Conservation (phyloP, 2,797 vertebrate genomes). For the Poeciliopsis presidionis region DNA sequence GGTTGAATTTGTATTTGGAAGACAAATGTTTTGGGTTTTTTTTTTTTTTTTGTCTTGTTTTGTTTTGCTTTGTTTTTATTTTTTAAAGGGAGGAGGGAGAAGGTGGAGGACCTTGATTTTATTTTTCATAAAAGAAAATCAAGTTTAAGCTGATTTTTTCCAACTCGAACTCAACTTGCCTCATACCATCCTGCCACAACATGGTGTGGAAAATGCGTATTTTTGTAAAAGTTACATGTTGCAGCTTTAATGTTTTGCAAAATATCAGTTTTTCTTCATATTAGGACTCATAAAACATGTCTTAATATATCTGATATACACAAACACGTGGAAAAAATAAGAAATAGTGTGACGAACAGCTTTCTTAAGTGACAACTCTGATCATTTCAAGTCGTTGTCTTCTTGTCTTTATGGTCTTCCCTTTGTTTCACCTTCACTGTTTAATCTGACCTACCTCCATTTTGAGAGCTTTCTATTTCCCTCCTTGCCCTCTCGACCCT, state of each 20-base stretch:
- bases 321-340: neutral
- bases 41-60: no score
- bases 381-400: neutral
- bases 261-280: neutral
- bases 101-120: no score
- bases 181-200: no score
- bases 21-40: neutral
- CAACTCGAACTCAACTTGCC: no score
- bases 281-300: neutral
- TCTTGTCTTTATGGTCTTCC: neutral
- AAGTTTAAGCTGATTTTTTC: no score
- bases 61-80: no score
- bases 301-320: neutral
- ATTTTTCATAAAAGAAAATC: no score
- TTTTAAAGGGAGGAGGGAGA: no score
- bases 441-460: conserved; percentile 41
- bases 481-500: conserved; percentile 10
- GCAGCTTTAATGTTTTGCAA: neutral
- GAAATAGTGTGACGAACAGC: neutral
- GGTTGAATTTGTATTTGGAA: neutral
- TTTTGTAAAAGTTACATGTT: neutral
- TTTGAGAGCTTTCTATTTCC: conserved; percentile 63
- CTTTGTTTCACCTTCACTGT: conserved; percentile 31
- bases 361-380: neutral
- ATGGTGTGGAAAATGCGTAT: no score